Percentiles rank a stretch among this genome's conserved stretches.
These are phyloP conservation scores for Lithophane leautieri DNA, from an alignment of 2,888 invertebrate species.

Conservation along the genomic window DNA sequence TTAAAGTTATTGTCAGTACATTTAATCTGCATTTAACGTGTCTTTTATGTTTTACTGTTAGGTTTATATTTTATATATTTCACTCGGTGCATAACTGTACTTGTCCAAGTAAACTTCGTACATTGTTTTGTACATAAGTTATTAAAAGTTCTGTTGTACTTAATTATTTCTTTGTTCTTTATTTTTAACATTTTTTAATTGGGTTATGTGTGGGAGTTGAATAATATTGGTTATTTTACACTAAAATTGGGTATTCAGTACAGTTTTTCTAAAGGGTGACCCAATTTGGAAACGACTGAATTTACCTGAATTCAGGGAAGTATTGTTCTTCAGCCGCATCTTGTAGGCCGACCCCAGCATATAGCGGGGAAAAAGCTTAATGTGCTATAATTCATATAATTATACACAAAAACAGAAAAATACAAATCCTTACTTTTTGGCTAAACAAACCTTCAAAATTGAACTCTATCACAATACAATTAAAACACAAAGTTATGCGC, in stretches of 20 bases:
- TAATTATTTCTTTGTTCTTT: conserved; percentile 71
- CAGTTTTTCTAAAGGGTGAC: background rate
- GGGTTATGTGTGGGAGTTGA: background rate
- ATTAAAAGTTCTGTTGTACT: conserved; percentile 84
- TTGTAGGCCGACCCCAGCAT: background rate
- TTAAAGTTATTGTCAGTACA: conserved; percentile 76
- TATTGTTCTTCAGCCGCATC: background rate
- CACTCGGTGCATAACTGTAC: conserved; percentile 62
- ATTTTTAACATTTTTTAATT: conserved; percentile 48
- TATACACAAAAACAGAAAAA: background rate
- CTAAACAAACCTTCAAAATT: conserved; percentile 47
- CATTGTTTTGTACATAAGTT: conserved; percentile 81
- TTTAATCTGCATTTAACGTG: conserved; percentile 83
- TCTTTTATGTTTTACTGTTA: conserved; percentile 70
- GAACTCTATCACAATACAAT: conserved; percentile 63
- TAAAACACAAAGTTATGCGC: conserved; percentile 86
- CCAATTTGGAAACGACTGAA: background rate
- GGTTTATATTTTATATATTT: conserved; percentile 64
- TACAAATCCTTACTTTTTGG: background rate
- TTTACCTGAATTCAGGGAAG: background rate
- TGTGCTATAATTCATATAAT: too few relatives aligned
- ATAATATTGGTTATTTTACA: conserved; percentile 14
- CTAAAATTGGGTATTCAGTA: background rate
- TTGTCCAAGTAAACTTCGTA: conserved; percentile 64
- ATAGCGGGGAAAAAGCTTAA: background rate